Conservation (phyloP, 1,140 invertebrate species). For the Whitmania pigra region DNA sequence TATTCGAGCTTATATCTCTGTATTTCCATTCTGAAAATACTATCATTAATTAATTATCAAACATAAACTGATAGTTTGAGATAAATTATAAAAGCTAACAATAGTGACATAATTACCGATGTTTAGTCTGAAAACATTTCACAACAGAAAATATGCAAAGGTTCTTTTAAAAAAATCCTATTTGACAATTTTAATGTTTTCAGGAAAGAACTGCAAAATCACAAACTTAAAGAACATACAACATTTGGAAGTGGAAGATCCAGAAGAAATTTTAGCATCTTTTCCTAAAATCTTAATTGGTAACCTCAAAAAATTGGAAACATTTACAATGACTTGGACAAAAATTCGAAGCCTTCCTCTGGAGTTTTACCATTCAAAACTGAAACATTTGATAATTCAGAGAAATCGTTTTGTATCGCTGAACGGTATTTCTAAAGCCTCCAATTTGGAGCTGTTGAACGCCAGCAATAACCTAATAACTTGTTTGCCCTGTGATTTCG, state of each 20-base stretch:
- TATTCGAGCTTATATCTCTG: too few relatives aligned
- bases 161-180: too few relatives aligned
- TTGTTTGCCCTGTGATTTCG: background rate
- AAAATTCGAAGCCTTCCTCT: slow-evolving; percentile 4
- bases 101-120: too few relatives aligned
- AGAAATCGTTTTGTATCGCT: slow-evolving; percentile 8
- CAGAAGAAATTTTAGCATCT: slow-evolving; percentile 7
- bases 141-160: too few relatives aligned
- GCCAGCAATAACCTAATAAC: slow-evolving; percentile 8
- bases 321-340: slow-evolving; percentile 16
- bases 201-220: too few relatives aligned
- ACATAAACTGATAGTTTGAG: too few relatives aligned
- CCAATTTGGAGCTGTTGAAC: background rate
- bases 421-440: slow-evolving; percentile 11
- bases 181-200: too few relatives aligned
- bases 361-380: slow-evolving; percentile 6
- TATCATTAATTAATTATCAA: too few relatives aligned
- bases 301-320: slow-evolving; percentile 4
- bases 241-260: slow-evolving; percentile 17
- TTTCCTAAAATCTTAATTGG: background rate
- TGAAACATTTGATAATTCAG: slow-evolving; percentile 4
- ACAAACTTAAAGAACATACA: background rate
- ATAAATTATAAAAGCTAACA: too few relatives aligned
- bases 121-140: too few relatives aligned
- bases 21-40: too few relatives aligned